Base-by-base conservation (phyloP, 2,888 invertebrate species). In the Torymus tubicola region DNA sequence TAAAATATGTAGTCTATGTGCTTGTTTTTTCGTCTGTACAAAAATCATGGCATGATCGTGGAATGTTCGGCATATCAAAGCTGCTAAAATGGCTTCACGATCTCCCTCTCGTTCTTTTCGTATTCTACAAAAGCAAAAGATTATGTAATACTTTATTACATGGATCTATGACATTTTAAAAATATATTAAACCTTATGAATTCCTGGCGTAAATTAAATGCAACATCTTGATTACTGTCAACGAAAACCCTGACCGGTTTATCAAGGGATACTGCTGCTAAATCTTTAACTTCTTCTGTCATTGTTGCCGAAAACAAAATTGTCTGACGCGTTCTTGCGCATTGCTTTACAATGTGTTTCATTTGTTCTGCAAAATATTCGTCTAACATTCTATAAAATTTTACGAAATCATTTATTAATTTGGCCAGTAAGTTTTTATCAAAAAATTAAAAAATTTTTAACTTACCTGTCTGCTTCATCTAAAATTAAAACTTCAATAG, bases 351-450 rank as follows among this genome's bases (percentile, higher is more conserved):
- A 86, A 99, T 97, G 91, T 99, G 98, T 89, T 98, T 99, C 98
- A 99, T 98, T 91, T 99, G 99, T 85, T 99, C 98, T 0, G 98
- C 97, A 92, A 99, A 99, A 91, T 98, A 97, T 89, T 99, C 99
- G 91, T 99, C 99, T 84, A 99, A 91, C 98, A 99, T 99, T 86
- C 98, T 95, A 88, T 13, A 88, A 82, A 68, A 78, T 63, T 55
- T 31, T 69, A 67, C 11, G 16, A 53, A 63, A 68, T 42, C 8
- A 42, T 42, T 42, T 42, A 8, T 5, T 42, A 5, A 42, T 42
- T 42, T 42, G 42, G 42, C 8, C 42, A 42, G 5, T 42, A 42
- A 42, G 8, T 42, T 8, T 42, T 42, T 21, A 52, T 16, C 18
- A 52, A 52, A 52, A 52, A 12, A 18, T 52, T 16, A 0, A 31